phyloP scores from a whole-genome alignment of 2,888 invertebrate species.

The Sylvicola cinctus region DNA sequence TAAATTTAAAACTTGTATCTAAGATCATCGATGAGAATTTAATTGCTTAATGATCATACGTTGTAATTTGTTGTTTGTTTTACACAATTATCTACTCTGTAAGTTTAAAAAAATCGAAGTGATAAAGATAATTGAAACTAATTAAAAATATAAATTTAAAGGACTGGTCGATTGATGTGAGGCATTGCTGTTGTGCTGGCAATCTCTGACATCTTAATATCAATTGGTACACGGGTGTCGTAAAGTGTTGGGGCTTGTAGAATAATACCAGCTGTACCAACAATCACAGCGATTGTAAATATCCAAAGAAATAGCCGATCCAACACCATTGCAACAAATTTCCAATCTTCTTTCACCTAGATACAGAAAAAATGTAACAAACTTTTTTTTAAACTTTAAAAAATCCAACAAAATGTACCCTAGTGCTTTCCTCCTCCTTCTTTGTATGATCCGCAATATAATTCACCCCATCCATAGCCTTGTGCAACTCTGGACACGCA shows the following conservation, averaged over 20 bases:
- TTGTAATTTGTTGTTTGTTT: too few relatives aligned
- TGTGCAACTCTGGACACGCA: constrained; percentile 77
- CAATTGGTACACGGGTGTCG: constrained; percentile 75
- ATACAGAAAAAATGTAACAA: neutral
- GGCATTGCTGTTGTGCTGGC: constrained; percentile 77
- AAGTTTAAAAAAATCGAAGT: too few relatives aligned
- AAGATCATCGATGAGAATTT: too few relatives aligned
- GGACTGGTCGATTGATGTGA: constrained; percentile 27
- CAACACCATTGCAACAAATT: constrained; percentile 94
- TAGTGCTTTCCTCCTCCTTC: constrained; percentile 76
- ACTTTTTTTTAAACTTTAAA: constrained; percentile 8
- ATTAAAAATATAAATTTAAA: constrained; percentile 21
- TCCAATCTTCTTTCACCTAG: constrained; percentile 95
- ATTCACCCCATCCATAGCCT: constrained; percentile 79
- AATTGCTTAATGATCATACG: too few relatives aligned
- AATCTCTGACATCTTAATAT: constrained; percentile 73
- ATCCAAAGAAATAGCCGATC: constrained; percentile 94
- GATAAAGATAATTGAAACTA: too few relatives aligned
- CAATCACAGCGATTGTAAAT: constrained; percentile 85
- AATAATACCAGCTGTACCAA: constrained; percentile 86
- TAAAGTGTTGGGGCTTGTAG: constrained; percentile 87
- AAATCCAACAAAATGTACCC: constrained; percentile 30
- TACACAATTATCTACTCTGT: too few relatives aligned
- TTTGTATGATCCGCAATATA: constrained; percentile 86
- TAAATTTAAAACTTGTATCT: too few relatives aligned